Base-by-base conservation (phyloP, 2,888 invertebrate genomes). In the Brachyopa scutellaris region DNA sequence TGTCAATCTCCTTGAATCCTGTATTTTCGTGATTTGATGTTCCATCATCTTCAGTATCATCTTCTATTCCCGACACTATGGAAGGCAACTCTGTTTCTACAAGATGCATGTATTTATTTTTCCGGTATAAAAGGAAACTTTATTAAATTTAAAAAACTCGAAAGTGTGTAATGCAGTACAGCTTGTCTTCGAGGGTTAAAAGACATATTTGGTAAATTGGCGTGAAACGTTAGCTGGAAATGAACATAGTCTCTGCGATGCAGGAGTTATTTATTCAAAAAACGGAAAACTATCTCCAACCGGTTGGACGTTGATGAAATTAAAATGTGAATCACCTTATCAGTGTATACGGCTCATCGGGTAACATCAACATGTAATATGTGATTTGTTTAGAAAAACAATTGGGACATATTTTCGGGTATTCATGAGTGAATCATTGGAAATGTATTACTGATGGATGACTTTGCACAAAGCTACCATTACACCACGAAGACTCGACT, bases 181-280 rank as follows among this genome's bases (percentile, higher is more conserved):
- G 47, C 6, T 4, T 11, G 3, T 11, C 13, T 61, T 33, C 19
- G 11, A 17, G 17, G 26, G 17, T 67, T 42, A 2, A 17, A n/a
- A n/a, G 9, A 7, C 67, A 67, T 67, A n/a, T 33, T 15, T 67
- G 33, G 7, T 67, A 33, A 29, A n/a, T 45, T 45, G 33, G n/a
- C 6, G 4, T 45, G 67, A 33, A 15, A 19, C 33, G 7, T 26
- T 7, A 33, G 6, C 23, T 45, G 33, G 23, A 45, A 67, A 42
- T 67, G 45, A n/a, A n/a, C 6, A 19, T 29, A 29, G 3, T 15
- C n/a, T 6, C 7, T 5, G 2, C n/a, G n/a, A n/a, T n/a, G n/a
- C n/a, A n/a, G n/a, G 8, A 19, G 64, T 40, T 64, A 64, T 64
- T 40, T 64, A 64, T 64, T 51, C 64, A 15, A 62, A 49, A n/a